phyloP scores from a whole-genome alignment of 2,888 invertebrate species.

The Atethmia centrago region DNA sequence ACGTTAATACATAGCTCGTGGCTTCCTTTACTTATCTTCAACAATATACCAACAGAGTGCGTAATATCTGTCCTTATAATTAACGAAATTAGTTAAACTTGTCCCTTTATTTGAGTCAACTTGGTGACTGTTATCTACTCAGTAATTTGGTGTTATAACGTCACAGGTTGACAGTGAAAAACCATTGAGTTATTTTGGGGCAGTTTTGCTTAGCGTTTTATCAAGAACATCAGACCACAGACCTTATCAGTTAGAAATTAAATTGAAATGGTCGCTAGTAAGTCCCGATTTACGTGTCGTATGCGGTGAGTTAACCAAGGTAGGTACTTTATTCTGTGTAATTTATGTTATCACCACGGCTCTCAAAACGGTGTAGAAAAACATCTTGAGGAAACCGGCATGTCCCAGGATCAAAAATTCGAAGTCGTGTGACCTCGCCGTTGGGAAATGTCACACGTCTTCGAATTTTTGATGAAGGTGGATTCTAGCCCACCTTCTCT shows the following conservation, averaged over 20 bases:
- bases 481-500: too few relatives aligned
- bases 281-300: too few relatives aligned
- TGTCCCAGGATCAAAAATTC: too few relatives aligned
- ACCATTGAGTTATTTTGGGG: neutral
- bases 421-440: too few relatives aligned
- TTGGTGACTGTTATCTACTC: conserved; percentile 21
- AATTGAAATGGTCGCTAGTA: neutral
- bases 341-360: too few relatives aligned
- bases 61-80: conserved; percentile 11
- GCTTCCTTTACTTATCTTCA: conserved; percentile 5
- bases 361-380: too few relatives aligned
- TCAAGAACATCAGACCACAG: neutral
- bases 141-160: conserved; percentile 22
- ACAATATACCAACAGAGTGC: conserved; percentile 11
- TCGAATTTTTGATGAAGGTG: too few relatives aligned
- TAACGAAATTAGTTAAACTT: conserved; percentile 9
- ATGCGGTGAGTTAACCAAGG: too few relatives aligned
- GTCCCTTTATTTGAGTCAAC: conserved; percentile 18
- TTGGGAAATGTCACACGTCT: too few relatives aligned
- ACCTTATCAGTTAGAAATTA: neutral
- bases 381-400: too few relatives aligned
- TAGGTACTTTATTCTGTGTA: too few relatives aligned
- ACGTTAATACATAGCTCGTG: neutral
- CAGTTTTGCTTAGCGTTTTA: neutral
- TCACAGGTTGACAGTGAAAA: neutral